A percentile compares a stretch with the other conserved stretches of the same genome.
Conservation (phyloP, 2,797 vertebrate species). For the Malurus splendens region DNA sequence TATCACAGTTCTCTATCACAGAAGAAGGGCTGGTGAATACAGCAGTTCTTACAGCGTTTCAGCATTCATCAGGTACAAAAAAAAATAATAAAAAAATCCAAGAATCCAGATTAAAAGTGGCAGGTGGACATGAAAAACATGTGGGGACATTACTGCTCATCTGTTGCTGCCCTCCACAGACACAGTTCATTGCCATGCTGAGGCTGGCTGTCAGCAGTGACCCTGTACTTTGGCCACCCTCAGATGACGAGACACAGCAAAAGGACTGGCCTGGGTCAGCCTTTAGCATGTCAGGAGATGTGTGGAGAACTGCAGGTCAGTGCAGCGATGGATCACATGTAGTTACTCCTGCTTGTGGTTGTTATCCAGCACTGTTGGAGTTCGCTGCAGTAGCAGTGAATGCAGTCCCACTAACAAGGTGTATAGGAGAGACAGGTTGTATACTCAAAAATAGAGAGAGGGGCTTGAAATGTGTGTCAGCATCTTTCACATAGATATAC, state of each 20-base stretch:
- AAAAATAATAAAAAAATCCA: not conserved
- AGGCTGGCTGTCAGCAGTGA: not conserved
- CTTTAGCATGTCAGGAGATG: not conserved
- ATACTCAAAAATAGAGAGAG: not conserved
- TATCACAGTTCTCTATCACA: not conserved
- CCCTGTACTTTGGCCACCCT: not conserved
- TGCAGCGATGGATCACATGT: fast-evolving
- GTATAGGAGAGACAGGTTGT: not conserved
- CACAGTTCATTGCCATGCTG: not conserved
- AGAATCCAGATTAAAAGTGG: not conserved
- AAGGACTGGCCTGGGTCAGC: not conserved
- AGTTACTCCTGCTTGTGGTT: not conserved
- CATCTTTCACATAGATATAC: fast-evolving
- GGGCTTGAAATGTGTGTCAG: not conserved
- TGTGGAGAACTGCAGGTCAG: not conserved
- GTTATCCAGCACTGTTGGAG: not conserved
- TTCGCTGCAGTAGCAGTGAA: not conserved
- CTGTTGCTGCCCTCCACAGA: not conserved
- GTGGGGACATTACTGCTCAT: not conserved
- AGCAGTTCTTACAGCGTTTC: not conserved
- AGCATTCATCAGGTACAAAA: not conserved
- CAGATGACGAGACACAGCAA: not conserved
- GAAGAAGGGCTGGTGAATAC: not conserved
- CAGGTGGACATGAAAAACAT: not conserved
- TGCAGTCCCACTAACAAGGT: not conserved